These are phyloP conservation scores for Ridgeia piscesae DNA, from an alignment of 1,140 invertebrate species.

Conservation along the genomic window DNA sequence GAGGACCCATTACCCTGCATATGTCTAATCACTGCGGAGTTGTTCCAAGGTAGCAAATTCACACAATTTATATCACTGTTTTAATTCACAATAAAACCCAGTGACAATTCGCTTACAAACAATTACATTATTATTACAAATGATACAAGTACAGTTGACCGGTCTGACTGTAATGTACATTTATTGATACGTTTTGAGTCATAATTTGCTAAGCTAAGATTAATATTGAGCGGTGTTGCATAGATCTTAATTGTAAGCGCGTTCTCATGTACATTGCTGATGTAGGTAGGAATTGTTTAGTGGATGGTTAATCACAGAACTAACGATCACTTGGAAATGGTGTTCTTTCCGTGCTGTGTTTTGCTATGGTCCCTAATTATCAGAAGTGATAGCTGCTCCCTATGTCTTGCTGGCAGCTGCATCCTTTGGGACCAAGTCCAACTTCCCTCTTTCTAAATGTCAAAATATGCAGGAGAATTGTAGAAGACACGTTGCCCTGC, in stretches of 20 bases:
- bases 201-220: too few relatives aligned
- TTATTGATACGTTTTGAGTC: too few relatives aligned
- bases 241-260: not conserved
- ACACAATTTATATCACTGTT: too few relatives aligned
- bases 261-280: not conserved
- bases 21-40: too few relatives aligned
- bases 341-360: not conserved
- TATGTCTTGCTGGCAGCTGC: not conserved
- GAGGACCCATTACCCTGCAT: too few relatives aligned
- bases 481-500: not conserved
- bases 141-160: too few relatives aligned
- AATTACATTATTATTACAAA: too few relatives aligned
- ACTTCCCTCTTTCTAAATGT: constrained; percentile 5
- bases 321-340: not conserved
- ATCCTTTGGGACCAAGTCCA: not conserved
- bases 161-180: too few relatives aligned
- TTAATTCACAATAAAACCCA: too few relatives aligned
- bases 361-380: not conserved
- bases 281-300: not conserved
- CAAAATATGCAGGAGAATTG: constrained; percentile 1
- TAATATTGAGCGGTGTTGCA: too few relatives aligned
- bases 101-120: too few relatives aligned
- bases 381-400: not conserved
- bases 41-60: too few relatives aligned
- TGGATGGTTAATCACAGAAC: not conserved